Evolutionary conservation across 2,888 invertebrate genomes (phyloP), one percentile per base, ranked within the genome.

Genomic region (Ctena decussata): DNA sequence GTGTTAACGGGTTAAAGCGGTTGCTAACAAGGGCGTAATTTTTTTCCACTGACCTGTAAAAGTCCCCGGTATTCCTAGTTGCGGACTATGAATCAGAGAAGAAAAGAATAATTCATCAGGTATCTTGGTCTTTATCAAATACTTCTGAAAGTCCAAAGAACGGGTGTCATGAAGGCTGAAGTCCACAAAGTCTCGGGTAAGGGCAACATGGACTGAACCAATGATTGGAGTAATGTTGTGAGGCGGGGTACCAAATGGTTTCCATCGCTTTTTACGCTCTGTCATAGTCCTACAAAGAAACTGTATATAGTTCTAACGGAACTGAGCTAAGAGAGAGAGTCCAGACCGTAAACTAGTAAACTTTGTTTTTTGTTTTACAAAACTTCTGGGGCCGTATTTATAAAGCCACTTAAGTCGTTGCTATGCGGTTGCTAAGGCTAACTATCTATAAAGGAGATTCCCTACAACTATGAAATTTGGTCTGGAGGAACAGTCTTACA

Each of bases 81-180:
- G 53, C 1, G 81, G 77, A 39, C 77, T 81, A 27, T 81, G 81
- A 57, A 77, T 81, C 32, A 81, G 35, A 2, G 81, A 77, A 21
- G 81, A 41, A 24, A 81, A 81, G 46, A 81, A 81, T 0, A 77
- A 35, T 41, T 81, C 81, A 53, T 81, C 81, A 5, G 81, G 77
- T 24, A 76, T 77, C 1, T 71, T 41, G 21, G 77, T 72, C 6
- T 76, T 53, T 1, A 75, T 70, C 21, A 77, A 57, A 76, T 77
- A 81, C n/a, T 60, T 32, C 15, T 71, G 72, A 30, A 81, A 81
- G 41, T 71, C 77, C 18, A 12, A 53, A 8, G 69, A 65, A 5
- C 77, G 30, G 21, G 57, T 46, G 57, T 81, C 77, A 24, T 81
- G 71, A 2, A 81, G 21, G 44, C 72, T 71, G 37, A 77, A 81